Conservation (phyloP, 2,113 vertebrate genomes). For the Oryzias celebensis region DNA sequence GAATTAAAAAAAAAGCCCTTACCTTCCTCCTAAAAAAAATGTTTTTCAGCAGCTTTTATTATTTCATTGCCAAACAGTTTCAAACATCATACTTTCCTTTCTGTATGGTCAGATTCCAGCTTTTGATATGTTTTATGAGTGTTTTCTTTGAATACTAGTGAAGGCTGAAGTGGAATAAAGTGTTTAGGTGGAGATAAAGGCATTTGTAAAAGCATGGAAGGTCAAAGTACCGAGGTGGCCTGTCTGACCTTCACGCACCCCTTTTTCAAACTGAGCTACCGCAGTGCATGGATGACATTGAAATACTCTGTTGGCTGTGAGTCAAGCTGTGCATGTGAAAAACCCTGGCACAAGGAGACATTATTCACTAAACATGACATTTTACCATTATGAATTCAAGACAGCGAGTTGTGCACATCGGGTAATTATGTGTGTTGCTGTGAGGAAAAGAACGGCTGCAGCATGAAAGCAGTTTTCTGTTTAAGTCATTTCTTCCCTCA, state of each 20-base stretch:
- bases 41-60: constrained; percentile 41
- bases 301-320: constrained; percentile 69
- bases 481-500: constrained; percentile 31
- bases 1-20: background rate
- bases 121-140: constrained; percentile 55
- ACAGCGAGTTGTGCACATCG: constrained; percentile 41
- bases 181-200: constrained; percentile 59
- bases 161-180: constrained; percentile 48
- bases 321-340: constrained; percentile 73
- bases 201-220: constrained; percentile 54
- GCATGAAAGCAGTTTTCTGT: constrained; percentile 41
- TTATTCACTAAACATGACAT: constrained; percentile 69
- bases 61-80: constrained; percentile 66
- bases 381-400: constrained; percentile 54
- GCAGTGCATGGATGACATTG: constrained; percentile 64
- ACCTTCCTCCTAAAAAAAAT: constrained; percentile 5
- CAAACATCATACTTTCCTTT: constrained; percentile 37
- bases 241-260: constrained; percentile 63
- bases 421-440: constrained; percentile 52
- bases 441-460: constrained; percentile 42
- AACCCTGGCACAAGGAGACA: constrained; percentile 53
- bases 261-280: constrained; percentile 61
- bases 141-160: constrained; percentile 47
- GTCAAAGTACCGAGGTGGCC: constrained; percentile 65
- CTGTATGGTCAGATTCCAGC: constrained; percentile 42